Conservation (phyloP, 2,797 vertebrate genomes). For the Distichodus sexfasciatus region DNA sequence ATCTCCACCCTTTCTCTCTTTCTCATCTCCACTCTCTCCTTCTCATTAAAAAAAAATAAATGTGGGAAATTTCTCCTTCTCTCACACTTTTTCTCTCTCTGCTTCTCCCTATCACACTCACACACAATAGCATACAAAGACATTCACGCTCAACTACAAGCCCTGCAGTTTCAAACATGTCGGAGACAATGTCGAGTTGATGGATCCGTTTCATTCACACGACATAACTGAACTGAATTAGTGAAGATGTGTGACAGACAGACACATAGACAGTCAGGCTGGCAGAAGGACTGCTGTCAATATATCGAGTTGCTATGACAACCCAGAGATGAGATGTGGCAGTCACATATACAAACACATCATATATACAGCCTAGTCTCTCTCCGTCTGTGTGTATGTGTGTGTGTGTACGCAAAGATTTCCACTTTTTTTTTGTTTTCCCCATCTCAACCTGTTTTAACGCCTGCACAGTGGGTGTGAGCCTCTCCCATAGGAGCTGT, state of each 20-base stretch:
- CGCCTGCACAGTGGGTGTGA: conserved; percentile 56
- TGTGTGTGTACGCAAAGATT: conserved; percentile 16
- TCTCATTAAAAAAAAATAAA: no score
- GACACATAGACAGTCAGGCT: no score
- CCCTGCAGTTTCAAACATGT: conserved; percentile 13
- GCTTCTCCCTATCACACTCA: conserved; percentile 14
- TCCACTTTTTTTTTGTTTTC: conserved; percentile 37
- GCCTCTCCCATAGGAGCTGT: conserved; percentile 71
- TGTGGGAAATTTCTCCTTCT: background rate
- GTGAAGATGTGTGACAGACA: conserved; percentile 52
- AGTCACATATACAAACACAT: conserved; percentile 53
- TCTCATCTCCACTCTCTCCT: background rate
- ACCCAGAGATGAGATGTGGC: conserved; percentile 46
- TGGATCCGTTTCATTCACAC: conserved; percentile 26
- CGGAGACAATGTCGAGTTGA: conserved; percentile 15
- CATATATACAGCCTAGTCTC: background rate
- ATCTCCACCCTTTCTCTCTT: background rate
- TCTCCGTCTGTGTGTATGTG: background rate
- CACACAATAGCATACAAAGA: conserved; percentile 32
- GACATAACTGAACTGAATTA: conserved; percentile 35
- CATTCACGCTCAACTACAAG: background rate
- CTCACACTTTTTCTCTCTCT: background rate
- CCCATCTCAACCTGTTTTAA: conserved; percentile 51
- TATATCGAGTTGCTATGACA: conserved; percentile 68
- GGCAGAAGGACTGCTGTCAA: conserved; percentile 53